Evolutionary conservation across 2,888 invertebrate genomes (phyloP).

Genomic region (Clostera curtula): DNA sequence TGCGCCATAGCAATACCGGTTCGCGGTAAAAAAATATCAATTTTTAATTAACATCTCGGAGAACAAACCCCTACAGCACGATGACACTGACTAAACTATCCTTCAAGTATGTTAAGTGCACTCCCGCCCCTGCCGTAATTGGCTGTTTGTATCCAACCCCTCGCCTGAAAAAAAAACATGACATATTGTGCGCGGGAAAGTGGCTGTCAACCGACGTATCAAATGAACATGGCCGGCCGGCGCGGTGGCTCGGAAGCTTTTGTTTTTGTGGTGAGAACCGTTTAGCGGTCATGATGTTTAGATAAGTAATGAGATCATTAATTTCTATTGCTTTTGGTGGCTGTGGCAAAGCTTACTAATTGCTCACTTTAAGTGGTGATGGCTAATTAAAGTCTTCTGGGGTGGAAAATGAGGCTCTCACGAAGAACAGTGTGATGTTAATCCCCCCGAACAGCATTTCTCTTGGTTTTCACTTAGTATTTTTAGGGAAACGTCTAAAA

Average conservation of each 20-base stretch:
- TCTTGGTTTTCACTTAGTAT: too few species aligned
- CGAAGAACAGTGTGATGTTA: too few species aligned
- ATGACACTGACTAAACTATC: slow-evolving; percentile 67
- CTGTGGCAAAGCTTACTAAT: too few species aligned
- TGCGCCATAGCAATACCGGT: slow-evolving; percentile 53
- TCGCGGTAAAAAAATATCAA: slow-evolving; percentile 21
- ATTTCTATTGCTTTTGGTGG: slow-evolving; percentile 8
- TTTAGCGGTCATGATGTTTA: slow-evolving; percentile 59
- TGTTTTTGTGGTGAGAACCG: slow-evolving; percentile 59
- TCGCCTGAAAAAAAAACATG: slow-evolving; percentile 64
- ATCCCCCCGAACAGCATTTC: too few species aligned
- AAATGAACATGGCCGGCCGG: slow-evolving; percentile 42
- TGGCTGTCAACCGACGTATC: slow-evolving; percentile 63
- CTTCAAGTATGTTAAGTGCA: slow-evolving; percentile 56
- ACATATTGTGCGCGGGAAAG: slow-evolving; percentile 72
- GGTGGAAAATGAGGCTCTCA: too few species aligned
- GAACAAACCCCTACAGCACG: slow-evolving; percentile 53
- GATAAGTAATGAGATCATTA: slow-evolving; percentile 35
- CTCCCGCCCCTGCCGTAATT: slow-evolving; percentile 67
- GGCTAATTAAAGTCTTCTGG: too few species aligned
- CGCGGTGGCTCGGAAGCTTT: slow-evolving; percentile 40
- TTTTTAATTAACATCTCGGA: slow-evolving; percentile 25
- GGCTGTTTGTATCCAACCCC: slow-evolving; percentile 73
- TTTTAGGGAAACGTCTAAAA: too few species aligned
- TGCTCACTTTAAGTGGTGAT: too few species aligned